Base-by-base conservation (phyloP, 1,140 invertebrate genomes). In the Trichoplusia ni region DNA sequence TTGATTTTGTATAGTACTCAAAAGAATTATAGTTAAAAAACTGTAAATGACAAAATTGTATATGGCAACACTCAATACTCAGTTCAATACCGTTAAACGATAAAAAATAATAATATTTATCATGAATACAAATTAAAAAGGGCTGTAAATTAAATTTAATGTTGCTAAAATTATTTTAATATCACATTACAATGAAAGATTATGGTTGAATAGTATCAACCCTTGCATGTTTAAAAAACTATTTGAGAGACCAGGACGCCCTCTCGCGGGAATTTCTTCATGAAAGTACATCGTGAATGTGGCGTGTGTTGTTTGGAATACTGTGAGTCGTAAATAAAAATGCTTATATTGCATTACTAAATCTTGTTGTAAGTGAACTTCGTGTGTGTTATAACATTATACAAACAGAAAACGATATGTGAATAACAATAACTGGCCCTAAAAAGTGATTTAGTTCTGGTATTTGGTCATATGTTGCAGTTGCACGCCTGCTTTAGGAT, bases 241-340 rank as follows among this genome's bases (percentile, higher is more conserved):
- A 35, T 5, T 19, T 40, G 9, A n/a, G 11, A n/a, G 35, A 40
- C 37, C n/a, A 19, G 31, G 58, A 31, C 81, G 87, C 82, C 85
- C 80, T 75, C 86, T 90, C 67, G 77, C 76, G 86, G 73, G 53
- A 83, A 84, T 82, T 81, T 82, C 70, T 65, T 81, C 66, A 80
- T 72, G 80, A 86, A 87, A 83, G 81, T 90, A 89, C 79, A 86
- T 86, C 84, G 89, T 89, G 89, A 91, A 91, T 91, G 90, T 90
- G 90, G 90, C 90, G 90, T 91, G 90, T 91, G 89, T 91, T 91
- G 90, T 91, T 91, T 91, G 87, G 81, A 79, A 81, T 84, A 80
- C 82, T 81, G 77, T 81, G 82, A 89, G 80, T 90, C 88, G 90
- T 91, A 91, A 91, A 91, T 90, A 91, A 90, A 89, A 91, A 88